Evolutionary conservation across 2,888 invertebrate genomes (phyloP), one percentile per base, ranked within the genome.

Genomic region (Dolichomitus sp.): DNA sequence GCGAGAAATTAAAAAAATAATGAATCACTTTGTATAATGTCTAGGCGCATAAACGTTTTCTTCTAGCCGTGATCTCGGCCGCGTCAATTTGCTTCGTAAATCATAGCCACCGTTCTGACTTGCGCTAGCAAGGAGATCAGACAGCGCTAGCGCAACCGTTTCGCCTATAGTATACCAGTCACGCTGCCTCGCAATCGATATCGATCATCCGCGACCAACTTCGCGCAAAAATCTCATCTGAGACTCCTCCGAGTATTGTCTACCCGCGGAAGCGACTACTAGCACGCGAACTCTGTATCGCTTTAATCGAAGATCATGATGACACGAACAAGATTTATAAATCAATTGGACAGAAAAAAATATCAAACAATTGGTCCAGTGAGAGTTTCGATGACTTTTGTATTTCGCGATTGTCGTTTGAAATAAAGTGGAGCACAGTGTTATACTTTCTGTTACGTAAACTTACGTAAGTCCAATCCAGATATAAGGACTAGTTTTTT

Each of bases 71-170:
- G 74, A 80, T 75, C 75, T 74, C 61, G 40, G 37, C 45, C 74
- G 59, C 61, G 74, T 75, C 75, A 69, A 75, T 75, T 80, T 80
- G 63, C 69, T 75, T 45, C 65, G 63, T 65, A 48, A 75, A 80
- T 80, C 80, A 69, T 69, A 69, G 74, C 80, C 69, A 80, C 80
- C 54, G 66, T 74, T 73, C 27, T 23, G 65, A n/a, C 2, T 30
- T 30, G 14, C 30, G 27, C 3, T 30, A 9, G 45, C 27, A 3
- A 30, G 45, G 37, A 30, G n/a, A 59, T 33, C 37, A 45, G 59
- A 40, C 52, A 68, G 30, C 30, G 68, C 48, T 61, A 42, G 33
- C 30, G 45, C 45, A 48, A 59, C 23, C 70, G 59, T 50, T 61
- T 73, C 37, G 30, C 40, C n/a, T 27, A 79, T 79, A 59, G 68